Conservation (phyloP, 2,113 vertebrate species). For the Lanius collurio region DNA sequence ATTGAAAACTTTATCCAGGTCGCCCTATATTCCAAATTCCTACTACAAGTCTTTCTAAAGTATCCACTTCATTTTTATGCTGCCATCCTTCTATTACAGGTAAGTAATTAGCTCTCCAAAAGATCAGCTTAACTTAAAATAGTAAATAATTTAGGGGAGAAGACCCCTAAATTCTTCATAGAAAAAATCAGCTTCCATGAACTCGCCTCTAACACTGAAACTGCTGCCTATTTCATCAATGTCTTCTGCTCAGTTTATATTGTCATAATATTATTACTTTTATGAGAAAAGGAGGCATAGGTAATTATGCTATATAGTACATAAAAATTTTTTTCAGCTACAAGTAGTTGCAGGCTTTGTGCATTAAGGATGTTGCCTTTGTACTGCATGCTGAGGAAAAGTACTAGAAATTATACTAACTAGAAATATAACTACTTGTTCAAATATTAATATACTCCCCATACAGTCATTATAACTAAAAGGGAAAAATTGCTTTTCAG, state of each 20-base stretch:
- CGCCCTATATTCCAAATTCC: not conserved
- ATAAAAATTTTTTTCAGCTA: not conserved
- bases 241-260: not conserved
- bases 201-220: not conserved
- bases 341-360: not conserved
- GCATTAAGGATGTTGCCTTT: not conserved
- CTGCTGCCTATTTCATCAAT: not conserved
- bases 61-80: not conserved
- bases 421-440: constrained; percentile 23
- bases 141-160: not conserved
- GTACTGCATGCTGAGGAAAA: not conserved
- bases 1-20: not conserved
- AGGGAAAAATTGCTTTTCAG: constrained; percentile 21
- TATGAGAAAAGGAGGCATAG: not conserved
- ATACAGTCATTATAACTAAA: constrained; percentile 35
- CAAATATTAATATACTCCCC: constrained; percentile 57
- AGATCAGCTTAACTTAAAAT: not conserved
- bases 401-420: not conserved
- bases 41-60: not conserved
- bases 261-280: not conserved
- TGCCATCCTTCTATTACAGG: not conserved
- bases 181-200: not conserved
- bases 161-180: not conserved
- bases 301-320: not conserved
- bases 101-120: not conserved